phyloP scores from a whole-genome alignment of 2,113 vertebrate genomes.

The Barnardius zonarius region DNA sequence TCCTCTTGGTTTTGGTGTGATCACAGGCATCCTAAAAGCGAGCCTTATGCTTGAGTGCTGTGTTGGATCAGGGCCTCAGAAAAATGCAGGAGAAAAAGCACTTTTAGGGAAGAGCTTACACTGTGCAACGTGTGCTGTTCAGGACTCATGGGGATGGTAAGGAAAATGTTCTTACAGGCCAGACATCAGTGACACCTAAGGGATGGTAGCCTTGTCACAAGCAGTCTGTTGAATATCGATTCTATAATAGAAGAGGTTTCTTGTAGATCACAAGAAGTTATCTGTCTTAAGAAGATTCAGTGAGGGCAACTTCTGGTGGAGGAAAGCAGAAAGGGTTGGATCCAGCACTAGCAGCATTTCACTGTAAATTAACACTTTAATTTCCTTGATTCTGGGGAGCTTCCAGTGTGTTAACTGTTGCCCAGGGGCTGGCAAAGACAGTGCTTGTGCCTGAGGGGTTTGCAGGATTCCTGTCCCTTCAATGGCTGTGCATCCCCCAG shows the following conservation, averaged over 20 bases:
- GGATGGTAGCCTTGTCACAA: neutral
- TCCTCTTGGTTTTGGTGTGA: neutral
- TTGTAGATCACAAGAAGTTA: accelerated
- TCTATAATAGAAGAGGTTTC: neutral
- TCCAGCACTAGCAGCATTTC: neutral
- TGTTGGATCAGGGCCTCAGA: neutral
- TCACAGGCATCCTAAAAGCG: neutral
- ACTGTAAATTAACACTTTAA: neutral
- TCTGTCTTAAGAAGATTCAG: neutral
- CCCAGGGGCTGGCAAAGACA: neutral
- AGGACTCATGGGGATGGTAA: neutral
- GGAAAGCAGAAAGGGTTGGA: neutral
- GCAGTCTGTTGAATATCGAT: neutral
- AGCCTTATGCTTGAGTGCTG: neutral
- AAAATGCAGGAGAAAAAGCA: neutral
- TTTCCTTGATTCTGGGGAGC: neutral
- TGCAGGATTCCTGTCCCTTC: neutral
- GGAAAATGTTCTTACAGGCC: neutral
- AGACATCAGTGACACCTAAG: neutral
- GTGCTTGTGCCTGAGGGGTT: neutral
- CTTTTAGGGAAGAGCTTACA: neutral
- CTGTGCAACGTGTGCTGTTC: neutral
- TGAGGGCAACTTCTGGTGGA: neutral
- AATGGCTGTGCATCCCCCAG: neutral
- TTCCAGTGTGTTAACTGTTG: neutral